phyloP scores from a whole-genome alignment of 2,797 vertebrate species.

The Thalassophryne amazonica region DNA sequence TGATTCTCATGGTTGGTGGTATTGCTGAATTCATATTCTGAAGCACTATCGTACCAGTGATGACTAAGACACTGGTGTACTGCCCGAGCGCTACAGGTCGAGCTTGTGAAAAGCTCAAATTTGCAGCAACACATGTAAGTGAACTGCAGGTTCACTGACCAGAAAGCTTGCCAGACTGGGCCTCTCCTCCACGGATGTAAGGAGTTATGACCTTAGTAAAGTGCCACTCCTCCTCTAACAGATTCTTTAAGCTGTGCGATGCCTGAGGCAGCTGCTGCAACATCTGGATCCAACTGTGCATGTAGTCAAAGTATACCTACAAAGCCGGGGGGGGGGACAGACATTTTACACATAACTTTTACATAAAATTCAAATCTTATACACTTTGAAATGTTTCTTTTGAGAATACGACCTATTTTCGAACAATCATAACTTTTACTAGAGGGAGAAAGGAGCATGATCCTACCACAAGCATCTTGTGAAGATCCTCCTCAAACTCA shows the following conservation, averaged over 20 bases:
- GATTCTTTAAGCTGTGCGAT: slow-evolving; percentile 97
- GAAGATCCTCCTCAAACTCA: slow-evolving; percentile 96
- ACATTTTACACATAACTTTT: background rate
- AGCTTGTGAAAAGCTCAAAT: background rate
- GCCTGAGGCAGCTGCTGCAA: slow-evolving; percentile 98
- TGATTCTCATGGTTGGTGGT: too few relatives aligned
- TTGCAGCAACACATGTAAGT: background rate
- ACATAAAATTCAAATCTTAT: background rate
- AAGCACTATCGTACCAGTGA: too few relatives aligned
- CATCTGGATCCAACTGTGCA: slow-evolving; percentile 99
- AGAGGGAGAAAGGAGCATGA: background rate
- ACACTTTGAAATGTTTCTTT: too few relatives aligned
- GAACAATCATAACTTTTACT: too few relatives aligned
- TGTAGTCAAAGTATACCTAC: slow-evolving; percentile 98
- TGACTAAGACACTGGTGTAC: background rate
- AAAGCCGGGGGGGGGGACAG: slow-evolving; percentile 6
- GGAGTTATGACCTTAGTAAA: slow-evolving; percentile 99
- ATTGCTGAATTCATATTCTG: too few relatives aligned
- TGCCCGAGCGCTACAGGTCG: too few relatives aligned
- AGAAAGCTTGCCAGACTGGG: slow-evolving; percentile 96
- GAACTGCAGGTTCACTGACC: slow-evolving; percentile 69
- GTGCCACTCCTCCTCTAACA: slow-evolving; percentile 97
- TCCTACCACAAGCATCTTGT: slow-evolving; percentile 96
- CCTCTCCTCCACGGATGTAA: slow-evolving; percentile 95
- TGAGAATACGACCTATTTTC: too few relatives aligned